A percentile compares a stretch with the other conserved stretches of the same genome.
phyloP scores from a whole-genome alignment of 2,113 vertebrate species.

The Halichoerus grypus region DNA sequence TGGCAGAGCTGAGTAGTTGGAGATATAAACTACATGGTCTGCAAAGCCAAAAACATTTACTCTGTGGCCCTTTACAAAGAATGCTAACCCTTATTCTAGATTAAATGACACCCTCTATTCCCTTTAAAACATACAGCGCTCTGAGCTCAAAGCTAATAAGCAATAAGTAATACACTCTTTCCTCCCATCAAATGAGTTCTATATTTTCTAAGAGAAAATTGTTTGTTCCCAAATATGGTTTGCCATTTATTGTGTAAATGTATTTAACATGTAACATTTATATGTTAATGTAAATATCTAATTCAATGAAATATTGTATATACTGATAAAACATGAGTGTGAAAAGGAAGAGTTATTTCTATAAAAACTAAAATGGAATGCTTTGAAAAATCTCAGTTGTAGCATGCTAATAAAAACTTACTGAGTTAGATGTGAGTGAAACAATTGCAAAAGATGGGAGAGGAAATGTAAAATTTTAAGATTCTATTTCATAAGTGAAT shows the following conservation, averaged over 20 bases:
- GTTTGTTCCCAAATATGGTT: conserved; percentile 25
- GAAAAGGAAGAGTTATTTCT: background rate
- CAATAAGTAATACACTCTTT: background rate
- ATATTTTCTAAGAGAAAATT: conserved; percentile 15
- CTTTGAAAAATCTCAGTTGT: conserved; percentile 22
- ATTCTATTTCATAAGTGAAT: background rate
- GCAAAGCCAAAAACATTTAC: background rate
- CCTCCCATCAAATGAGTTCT: background rate
- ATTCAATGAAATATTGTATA: conserved; percentile 31
- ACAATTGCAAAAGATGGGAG: background rate
- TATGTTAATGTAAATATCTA: background rate
- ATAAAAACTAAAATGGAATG: background rate
- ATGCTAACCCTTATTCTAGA: background rate
- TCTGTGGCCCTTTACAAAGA: background rate
- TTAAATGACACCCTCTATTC: background rate
- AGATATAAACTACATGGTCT: background rate
- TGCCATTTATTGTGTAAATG: background rate
- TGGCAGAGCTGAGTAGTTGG: background rate
- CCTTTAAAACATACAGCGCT: background rate
- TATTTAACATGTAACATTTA: background rate
- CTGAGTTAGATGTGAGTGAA: background rate
- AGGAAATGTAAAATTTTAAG: background rate
- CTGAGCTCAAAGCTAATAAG: background rate
- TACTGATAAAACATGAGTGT: background rate
- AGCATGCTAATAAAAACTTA: conserved; percentile 12